Evolutionary conservation across 2,888 invertebrate species (phyloP).

Genomic region (Hyles lineata): DNA sequence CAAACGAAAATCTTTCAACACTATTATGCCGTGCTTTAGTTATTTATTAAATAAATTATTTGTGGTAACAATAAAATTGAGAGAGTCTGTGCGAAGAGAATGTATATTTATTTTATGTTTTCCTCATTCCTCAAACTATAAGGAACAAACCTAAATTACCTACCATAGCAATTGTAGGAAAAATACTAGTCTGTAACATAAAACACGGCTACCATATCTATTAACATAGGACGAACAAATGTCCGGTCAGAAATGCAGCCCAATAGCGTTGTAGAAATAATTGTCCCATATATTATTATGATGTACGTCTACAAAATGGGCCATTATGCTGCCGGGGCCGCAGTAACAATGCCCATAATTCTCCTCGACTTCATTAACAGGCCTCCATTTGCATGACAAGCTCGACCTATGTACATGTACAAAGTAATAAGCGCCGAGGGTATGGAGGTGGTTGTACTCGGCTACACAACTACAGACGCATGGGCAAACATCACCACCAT

Average conservation of each 20-base stretch:
- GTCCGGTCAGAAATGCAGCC: conserved; percentile 65
- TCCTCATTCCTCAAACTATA: neutral
- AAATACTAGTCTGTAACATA: neutral
- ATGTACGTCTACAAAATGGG: conserved; percentile 80
- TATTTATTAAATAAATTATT: too few relatives aligned
- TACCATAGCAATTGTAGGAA: neutral
- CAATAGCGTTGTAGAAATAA: conserved; percentile 70
- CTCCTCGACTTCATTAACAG: conserved; percentile 84
- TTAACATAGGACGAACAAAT: conserved; percentile 42
- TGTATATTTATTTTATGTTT: too few relatives aligned
- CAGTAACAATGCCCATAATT: conserved; percentile 83
- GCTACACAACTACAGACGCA: conserved; percentile 48
- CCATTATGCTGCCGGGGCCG: conserved; percentile 76
- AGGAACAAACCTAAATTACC: neutral
- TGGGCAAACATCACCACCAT: neutral
- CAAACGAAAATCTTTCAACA: too few relatives aligned
- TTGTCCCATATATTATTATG: conserved; percentile 80
- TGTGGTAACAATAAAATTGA: too few relatives aligned
- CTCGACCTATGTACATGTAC: conserved; percentile 66
- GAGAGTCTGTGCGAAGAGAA: too few relatives aligned
- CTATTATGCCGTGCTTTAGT: too few relatives aligned
- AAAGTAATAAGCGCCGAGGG: conserved; percentile 68
- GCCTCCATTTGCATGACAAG: conserved; percentile 84
- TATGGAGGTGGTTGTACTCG: conserved; percentile 61
- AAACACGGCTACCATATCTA: neutral